phyloP scores from a whole-genome alignment of 2,797 vertebrate genomes.

The Decapterus maruadsi region DNA sequence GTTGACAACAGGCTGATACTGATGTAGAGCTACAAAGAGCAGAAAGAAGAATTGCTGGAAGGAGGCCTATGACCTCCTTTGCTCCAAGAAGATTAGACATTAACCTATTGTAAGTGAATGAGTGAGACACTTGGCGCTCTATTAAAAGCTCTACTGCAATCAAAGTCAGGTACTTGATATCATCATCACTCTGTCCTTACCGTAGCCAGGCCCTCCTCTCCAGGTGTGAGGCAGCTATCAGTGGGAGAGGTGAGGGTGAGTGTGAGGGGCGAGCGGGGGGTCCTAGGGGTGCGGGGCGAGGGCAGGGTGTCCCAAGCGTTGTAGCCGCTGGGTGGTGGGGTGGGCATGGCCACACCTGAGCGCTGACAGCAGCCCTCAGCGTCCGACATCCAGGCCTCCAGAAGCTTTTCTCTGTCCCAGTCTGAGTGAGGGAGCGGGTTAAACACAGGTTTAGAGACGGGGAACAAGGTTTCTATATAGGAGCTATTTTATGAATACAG shows the following conservation, averaged over 20 bases:
- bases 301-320: conserved; percentile 99
- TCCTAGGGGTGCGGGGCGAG: conserved; percentile 95
- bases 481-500: not conserved
- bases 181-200: conserved; percentile 76
- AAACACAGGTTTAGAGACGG: not conserved
- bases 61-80: conserved; percentile 10
- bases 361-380: conserved; percentile 98
- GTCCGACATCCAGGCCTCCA: conserved; percentile 99
- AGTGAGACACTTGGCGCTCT: conserved; percentile 1
- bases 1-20: conserved; percentile 2
- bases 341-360: conserved; percentile 97
- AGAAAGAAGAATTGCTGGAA: conserved; percentile 1
- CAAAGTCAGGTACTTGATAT: too few species aligned
- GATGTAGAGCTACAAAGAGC: conserved; percentile 19
- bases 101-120: conserved; percentile 20
- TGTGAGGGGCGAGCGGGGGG: conserved; percentile 92
- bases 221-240: conserved; percentile 95
- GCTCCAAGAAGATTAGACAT: conserved; percentile 27
- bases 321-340: conserved; percentile 95
- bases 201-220: conserved; percentile 91
- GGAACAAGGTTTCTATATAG: not conserved
- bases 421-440: conserved; percentile 80
- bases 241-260: conserved; percentile 93
- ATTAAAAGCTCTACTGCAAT: not conserved
- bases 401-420: conserved; percentile 98